These are phyloP conservation scores for Hydrotaea diabolus DNA, from an alignment of 2,888 invertebrate genomes.

Conservation along the genomic window DNA sequence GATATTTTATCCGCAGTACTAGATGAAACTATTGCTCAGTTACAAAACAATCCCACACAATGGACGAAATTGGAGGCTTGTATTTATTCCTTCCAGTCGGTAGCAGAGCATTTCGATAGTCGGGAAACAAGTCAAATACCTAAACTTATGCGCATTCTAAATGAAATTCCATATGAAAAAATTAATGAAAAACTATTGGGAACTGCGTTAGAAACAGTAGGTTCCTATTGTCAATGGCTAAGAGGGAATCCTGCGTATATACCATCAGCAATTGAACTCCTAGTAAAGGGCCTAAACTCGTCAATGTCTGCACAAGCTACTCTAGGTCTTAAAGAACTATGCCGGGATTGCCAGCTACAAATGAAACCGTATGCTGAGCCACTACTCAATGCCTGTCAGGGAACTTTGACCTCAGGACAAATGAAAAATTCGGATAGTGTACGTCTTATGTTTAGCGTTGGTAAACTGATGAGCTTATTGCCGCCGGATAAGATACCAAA, in stretches of 20 bases:
- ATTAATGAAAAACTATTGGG: conserved; percentile 84
- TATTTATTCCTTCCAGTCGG: conserved; percentile 85
- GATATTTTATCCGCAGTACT: conserved; percentile 86
- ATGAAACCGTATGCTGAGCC: conserved; percentile 89
- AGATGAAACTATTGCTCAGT: conserved; percentile 82
- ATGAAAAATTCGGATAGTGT: conserved; percentile 86
- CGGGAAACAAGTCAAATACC: conserved; percentile 83
- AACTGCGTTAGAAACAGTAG: conserved; percentile 89
- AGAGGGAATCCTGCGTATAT: conserved; percentile 86
- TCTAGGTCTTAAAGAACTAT: conserved; percentile 93
- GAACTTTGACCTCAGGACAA: conserved; percentile 82
- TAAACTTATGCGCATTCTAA: conserved; percentile 84
- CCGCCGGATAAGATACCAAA: conserved; percentile 84
- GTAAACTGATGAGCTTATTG: conserved; percentile 87
- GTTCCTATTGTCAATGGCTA: conserved; percentile 93
- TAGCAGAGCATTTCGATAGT: conserved; percentile 84
- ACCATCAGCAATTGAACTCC: conserved; percentile 85
- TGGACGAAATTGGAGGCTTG: conserved; percentile 86
- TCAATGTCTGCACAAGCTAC: conserved; percentile 90
- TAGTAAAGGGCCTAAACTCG: conserved; percentile 85
- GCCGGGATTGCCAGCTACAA: conserved; percentile 89
- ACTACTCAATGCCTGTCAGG: conserved; percentile 87
- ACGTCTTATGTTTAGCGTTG: conserved; percentile 89
- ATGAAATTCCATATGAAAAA: conserved; percentile 84
- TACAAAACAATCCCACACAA: conserved; percentile 78